Evolutionary conservation across 2,113 vertebrate species (phyloP).

Genomic region (Phylloscopus whistleri): DNA sequence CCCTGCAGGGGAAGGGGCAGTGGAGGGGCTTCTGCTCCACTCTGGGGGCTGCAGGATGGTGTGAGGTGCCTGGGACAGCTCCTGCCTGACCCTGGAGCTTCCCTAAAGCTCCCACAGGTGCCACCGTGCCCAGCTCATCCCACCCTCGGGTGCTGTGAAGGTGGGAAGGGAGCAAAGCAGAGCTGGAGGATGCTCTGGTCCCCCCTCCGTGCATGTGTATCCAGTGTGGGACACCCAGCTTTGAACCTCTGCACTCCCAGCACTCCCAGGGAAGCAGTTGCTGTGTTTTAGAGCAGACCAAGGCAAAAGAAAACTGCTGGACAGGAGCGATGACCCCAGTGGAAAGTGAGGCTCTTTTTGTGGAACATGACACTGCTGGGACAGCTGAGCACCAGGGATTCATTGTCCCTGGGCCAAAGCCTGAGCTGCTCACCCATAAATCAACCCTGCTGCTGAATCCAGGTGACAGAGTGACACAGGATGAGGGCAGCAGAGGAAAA

Average conservation of each 20-base stretch:
- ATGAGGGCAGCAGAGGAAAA: background rate
- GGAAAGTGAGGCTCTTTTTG: background rate
- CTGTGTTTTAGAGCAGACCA: background rate
- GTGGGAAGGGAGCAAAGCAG: background rate
- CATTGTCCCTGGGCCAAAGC: background rate
- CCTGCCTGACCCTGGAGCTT: background rate
- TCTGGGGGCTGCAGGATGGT: background rate
- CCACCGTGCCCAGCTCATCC: background rate
- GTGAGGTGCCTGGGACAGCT: background rate
- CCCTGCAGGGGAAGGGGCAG: rapidly evolving
- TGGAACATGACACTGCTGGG: background rate
- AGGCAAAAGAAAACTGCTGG: background rate
- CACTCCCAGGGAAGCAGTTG: background rate
- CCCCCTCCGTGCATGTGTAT: background rate
- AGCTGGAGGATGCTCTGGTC: background rate
- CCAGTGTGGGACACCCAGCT: background rate
- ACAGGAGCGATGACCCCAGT: background rate
- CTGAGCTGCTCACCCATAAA: background rate
- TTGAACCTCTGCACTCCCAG: too few relatives aligned
- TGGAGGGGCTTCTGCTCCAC: background rate
- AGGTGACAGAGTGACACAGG: background rate
- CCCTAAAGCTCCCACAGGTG: background rate
- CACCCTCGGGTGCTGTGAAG: background rate
- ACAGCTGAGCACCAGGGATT: background rate
- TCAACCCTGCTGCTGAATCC: background rate